Evolutionary conservation across 1,140 invertebrate genomes (phyloP).

Genomic region (Leptonema lineaticorne): DNA sequence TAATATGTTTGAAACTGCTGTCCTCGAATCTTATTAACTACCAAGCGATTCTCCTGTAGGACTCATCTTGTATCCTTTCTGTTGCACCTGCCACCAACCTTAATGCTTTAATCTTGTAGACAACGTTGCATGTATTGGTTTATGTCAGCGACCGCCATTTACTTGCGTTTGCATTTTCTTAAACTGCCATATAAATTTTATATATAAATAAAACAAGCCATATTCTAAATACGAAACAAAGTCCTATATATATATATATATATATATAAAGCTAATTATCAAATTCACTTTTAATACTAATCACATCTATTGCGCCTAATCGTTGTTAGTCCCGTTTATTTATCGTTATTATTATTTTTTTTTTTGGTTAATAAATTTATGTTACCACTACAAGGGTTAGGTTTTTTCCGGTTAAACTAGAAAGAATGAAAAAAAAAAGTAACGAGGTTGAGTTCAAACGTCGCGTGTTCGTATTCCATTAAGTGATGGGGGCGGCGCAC

Average conservation of each 20-base stretch:
- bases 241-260: too few relatives aligned
- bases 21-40: not conserved
- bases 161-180: slow-evolving; percentile 1
- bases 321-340: too few relatives aligned
- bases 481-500: not conserved
- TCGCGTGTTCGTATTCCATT: slow-evolving; percentile 27
- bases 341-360: too few relatives aligned
- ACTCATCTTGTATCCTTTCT: not conserved
- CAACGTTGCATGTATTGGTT: not conserved
- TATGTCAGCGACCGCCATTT: not conserved
- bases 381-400: too few relatives aligned
- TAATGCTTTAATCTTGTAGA: slow-evolving; percentile 16
- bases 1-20: not conserved
- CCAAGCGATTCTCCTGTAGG: not conserved
- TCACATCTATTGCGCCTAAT: not conserved
- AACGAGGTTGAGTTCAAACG: slow-evolving; percentile 18
- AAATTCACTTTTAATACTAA: not conserved
- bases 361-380: too few relatives aligned
- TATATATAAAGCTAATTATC: not conserved
- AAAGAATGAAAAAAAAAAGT: not conserved
- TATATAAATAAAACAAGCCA: too few relatives aligned
- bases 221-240: too few relatives aligned
- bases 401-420: not conserved
- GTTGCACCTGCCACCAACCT: slow-evolving; percentile 5
- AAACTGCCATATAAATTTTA: too few relatives aligned